Evolutionary conservation across 1,140 invertebrate species (phyloP), one percentile per base, ranked within the genome.

Genomic region (Procambarus clarkii): DNA sequence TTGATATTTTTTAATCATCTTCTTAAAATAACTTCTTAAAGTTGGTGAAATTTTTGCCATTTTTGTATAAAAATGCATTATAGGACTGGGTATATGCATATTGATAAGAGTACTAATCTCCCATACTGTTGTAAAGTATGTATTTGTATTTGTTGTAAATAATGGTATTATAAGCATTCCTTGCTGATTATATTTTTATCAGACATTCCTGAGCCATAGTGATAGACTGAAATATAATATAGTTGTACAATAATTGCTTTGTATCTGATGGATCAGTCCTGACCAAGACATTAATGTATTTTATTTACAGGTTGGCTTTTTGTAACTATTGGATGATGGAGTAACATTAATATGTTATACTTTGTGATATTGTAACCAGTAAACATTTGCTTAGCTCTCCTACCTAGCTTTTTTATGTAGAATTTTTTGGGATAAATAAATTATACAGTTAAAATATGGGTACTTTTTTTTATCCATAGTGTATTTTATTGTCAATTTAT

Each of bases 331-430:
- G 69, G n/a, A 58, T 81, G 48, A 81, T 50, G 48, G n/a, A 50
- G 79, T 50, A 58, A 54, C 34, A 58, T 34, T 74, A 34, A 24
- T 34, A 34, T 74, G 69, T 74, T 74, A 74, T 60, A 34, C 81
- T 83, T 83, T 83, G 81, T 83, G 81, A 83, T 83, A 83, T 45
- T 69, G 81, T 50, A 83, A 46, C 24, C 21, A 69, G 54, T 83
- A 86, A 86, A 60, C 79, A 80, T 34, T 34, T 58, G 79, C 79
- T 54, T 78, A 50, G 24, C 71, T 78, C 74, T 86, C 74, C 58
- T 78, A 76, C 13, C 48, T 86, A 86, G 50, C 48, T 78, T 60
- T 76, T 86, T 86, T 78, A 78, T 86, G 85, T 86, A 86, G 85
- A 74, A 9, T 54, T 77, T 86, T 79, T 86, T 86, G 74, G 74